phyloP scores from a whole-genome alignment of 2,113 vertebrate species.

The Apus apus region DNA sequence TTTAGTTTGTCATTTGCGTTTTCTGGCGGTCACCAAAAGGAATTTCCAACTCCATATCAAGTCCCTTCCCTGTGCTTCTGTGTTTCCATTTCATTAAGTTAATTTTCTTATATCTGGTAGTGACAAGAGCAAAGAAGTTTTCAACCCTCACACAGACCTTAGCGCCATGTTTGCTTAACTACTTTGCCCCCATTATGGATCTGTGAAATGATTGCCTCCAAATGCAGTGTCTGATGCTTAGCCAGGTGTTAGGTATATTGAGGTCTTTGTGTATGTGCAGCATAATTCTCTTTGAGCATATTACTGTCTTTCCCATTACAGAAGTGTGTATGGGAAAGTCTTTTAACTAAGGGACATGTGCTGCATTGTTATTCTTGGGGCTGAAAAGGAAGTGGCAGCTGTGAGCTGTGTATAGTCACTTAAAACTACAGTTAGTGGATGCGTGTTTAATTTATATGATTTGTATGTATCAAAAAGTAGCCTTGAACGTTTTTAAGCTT shows the following conservation, averaged over 20 bases:
- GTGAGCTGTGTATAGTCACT: background rate
- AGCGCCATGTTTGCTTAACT: background rate
- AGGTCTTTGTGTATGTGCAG: background rate
- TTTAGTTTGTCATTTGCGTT: background rate
- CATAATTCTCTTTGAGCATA: background rate
- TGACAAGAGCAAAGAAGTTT: background rate
- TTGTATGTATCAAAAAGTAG: background rate
- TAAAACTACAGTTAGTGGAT: background rate
- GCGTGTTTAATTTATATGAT: background rate
- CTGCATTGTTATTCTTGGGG: background rate
- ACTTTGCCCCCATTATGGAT: background rate
- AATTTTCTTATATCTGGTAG: background rate
- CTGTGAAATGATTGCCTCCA: background rate
- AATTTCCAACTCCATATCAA: background rate
- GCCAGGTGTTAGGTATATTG: background rate
- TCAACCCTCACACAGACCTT: background rate
- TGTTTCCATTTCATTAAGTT: constrained; percentile 1
- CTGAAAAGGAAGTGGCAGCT: background rate
- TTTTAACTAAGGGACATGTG: background rate
- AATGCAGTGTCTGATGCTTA: background rate
- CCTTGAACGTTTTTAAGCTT: background rate
- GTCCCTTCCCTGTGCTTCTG: background rate
- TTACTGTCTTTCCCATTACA: background rate
- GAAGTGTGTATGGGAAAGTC: background rate
- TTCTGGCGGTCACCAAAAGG: background rate